Percentiles rank a stretch among this genome's conserved stretches.
phyloP scores from a whole-genome alignment of 2,113 vertebrate genomes.

The Fulica atra region DNA sequence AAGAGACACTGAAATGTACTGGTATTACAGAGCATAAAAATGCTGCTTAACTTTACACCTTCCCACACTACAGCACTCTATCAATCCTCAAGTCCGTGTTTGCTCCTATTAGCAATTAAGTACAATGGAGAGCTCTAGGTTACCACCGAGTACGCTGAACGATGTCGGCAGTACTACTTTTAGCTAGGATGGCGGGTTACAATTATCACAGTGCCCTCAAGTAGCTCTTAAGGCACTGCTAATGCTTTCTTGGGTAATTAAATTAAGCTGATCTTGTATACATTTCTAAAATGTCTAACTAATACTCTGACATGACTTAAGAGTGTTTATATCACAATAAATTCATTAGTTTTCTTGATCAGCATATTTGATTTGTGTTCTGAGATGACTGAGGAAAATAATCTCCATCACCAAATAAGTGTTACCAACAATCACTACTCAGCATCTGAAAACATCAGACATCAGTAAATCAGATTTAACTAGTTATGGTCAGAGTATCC shows the following conservation, averaged over 20 bases:
- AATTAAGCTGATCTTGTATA: conserved; percentile 54
- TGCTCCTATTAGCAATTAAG: conserved; percentile 38
- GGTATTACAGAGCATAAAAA: neutral
- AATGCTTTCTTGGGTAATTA: conserved; percentile 56
- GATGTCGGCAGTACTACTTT: conserved; percentile 9
- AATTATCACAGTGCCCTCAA: conserved; percentile 47
- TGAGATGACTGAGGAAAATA: neutral
- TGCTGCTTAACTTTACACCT: neutral
- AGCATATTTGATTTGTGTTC: neutral
- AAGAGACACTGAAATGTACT: neutral
- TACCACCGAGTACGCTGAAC: neutral
- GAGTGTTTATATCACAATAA: neutral
- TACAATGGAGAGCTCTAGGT: conserved; percentile 63
- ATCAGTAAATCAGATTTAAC: neutral
- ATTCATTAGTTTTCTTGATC: neutral
- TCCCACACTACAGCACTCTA: neutral
- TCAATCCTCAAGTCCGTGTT: neutral
- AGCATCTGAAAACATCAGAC: neutral
- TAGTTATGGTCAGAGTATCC: neutral
- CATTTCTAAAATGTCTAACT: conserved; percentile 20
- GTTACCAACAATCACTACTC: neutral
- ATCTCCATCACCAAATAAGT: neutral
- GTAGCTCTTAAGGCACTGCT: conserved; percentile 37
- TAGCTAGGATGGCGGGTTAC: neutral
- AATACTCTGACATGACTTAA: neutral